Evolutionary conservation across 2,888 invertebrate species (phyloP).

Genomic region (Serrognathus titanus): DNA sequence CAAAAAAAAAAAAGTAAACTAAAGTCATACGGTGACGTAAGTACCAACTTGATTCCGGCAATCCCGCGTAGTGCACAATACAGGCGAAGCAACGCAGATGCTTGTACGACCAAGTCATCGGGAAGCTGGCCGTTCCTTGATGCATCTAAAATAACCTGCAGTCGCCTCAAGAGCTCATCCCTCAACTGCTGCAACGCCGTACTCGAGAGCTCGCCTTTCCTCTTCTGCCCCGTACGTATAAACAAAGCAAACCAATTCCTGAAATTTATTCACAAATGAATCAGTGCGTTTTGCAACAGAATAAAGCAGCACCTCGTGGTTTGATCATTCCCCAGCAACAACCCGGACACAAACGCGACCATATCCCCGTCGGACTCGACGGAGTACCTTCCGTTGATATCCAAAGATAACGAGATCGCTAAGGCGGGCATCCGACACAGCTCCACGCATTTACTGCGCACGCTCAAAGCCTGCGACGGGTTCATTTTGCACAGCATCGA

Average conservation of each 20-base stretch:
- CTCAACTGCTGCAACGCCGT: conserved; percentile 68
- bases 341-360: conserved; percentile 68
- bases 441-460: conserved; percentile 85
- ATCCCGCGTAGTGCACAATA: conserved; percentile 92
- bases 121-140: conserved; percentile 59
- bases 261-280: conserved; percentile 4
- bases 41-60: conserved; percentile 78
- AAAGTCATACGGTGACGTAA: too few species aligned
- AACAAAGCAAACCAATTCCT: conserved; percentile 91
- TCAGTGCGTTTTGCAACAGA: background rate
- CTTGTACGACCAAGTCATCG: conserved; percentile 72
- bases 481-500: conserved; percentile 84
- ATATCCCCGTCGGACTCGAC: conserved; percentile 43
- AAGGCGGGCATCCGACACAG: conserved; percentile 86
- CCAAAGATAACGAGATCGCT: conserved; percentile 78
- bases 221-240: conserved; percentile 81
- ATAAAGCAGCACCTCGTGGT: conserved; percentile 52
- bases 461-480: conserved; percentile 78
- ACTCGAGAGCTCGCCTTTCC: conserved; percentile 70
- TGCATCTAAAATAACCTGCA: conserved; percentile 63
- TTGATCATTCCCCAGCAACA: conserved; percentile 83
- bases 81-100: conserved; percentile 82
- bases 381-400: conserved; percentile 47
- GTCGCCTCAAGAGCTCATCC: conserved; percentile 69
- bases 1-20: background rate